Base-by-base conservation (phyloP, 2,888 invertebrate genomes). In the Anthrax anthrax region DNA sequence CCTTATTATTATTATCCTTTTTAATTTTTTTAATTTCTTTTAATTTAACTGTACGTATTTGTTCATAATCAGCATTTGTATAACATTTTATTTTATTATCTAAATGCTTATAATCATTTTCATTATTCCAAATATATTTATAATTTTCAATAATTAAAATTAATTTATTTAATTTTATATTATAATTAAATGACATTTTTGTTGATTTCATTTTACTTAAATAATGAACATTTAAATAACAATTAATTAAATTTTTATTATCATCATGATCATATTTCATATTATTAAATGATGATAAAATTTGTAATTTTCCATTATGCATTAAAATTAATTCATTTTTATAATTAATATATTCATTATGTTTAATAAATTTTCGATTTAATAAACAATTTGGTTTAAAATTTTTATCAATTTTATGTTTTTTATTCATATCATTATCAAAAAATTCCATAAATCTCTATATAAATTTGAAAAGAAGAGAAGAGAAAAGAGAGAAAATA, bases 21-120 rank as follows among this genome's bases (percentile, higher is more conserved):
- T 23, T 4, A 6, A 23, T 6, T 23, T 23, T 23, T 23, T 23
- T 54, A 17, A 55, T 47, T 16, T 72, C 60, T 47, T 69, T 64
- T 9, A 74, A 57, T 51, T 72, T 62, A 0, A 75, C 68, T 4
- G 65, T 67, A 51, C 60, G 68, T 18, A 71, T 64, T 51, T 75
- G 69, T 5, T 73, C 73, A 53, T 72, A 70, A 18, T 62, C 59
- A 1, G 75, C 74, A 56, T 78, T 72, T 4, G 79, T 76, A 57
- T 77, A 79, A 57, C 80, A 80, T 55, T 72, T 72, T 40, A 78
- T 66, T 5, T 74, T 74, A 51, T 63, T 67, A 48, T 74, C 70
- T 37, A 65, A 54, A 37, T 58, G 51, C 34, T 68, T 62, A 29
- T 17, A 18, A 14, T 55, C 50, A 9, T 56, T 47, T 19, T 23